phyloP scores from a whole-genome alignment of 2,888 invertebrate genomes.

The Ochropleura leucogaster region DNA sequence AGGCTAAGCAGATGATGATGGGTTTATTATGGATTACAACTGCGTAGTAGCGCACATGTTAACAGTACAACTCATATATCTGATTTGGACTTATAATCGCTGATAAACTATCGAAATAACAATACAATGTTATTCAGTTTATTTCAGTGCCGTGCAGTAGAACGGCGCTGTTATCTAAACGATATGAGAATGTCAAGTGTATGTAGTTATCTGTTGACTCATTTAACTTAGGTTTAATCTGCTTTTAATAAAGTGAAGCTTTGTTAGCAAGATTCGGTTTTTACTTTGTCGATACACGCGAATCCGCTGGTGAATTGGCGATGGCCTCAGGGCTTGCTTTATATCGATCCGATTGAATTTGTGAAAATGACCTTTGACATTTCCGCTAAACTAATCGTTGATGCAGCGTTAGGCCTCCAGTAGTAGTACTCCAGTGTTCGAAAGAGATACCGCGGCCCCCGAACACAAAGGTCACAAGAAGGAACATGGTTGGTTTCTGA shows the following conservation, averaged over 20 bases:
- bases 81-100: slow-evolving; percentile 16
- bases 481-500: too few species aligned
- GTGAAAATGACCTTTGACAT: not conserved
- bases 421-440: too few species aligned
- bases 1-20: too few species aligned
- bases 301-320: too few species aligned
- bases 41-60: not conserved
- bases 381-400: not conserved
- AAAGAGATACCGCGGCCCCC: too few species aligned
- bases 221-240: slow-evolving; percentile 8
- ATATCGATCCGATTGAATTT: not conserved
- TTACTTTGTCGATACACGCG: not conserved
- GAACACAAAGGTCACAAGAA: too few species aligned
- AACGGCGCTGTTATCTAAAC: slow-evolving; percentile 15
- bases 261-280: not conserved
- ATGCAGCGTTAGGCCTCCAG: not conserved
- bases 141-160: slow-evolving; percentile 6
- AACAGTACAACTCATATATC: slow-evolving; percentile 6
- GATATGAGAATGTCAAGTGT: slow-evolving; percentile 6
- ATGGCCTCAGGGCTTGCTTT: not conserved
- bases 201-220: not conserved
- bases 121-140: slow-evolving; percentile 25
- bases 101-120: slow-evolving; percentile 29
- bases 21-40: not conserved
- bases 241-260: slow-evolving; percentile 1